Conservation (phyloP, 2,113 vertebrate genomes). For the Pachypanchax playfairii region DNA sequence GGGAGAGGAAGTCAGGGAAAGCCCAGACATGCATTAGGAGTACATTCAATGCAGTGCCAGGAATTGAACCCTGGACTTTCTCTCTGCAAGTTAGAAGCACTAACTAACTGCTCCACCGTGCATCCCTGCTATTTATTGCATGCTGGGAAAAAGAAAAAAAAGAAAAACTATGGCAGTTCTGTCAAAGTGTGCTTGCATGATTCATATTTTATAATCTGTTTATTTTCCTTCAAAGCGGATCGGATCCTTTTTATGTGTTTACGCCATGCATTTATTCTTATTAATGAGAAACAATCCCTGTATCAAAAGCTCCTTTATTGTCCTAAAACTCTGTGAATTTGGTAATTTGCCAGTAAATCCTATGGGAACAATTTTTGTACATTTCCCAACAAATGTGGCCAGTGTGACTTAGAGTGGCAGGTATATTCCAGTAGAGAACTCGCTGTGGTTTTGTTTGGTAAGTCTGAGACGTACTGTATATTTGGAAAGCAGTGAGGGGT, state of each 20-base stretch:
- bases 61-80: too few relatives aligned
- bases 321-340: neutral
- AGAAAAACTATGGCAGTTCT: neutral
- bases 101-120: too few relatives aligned
- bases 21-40: too few relatives aligned
- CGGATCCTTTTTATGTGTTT: neutral
- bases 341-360: neutral
- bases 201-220: neutral
- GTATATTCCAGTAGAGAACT: neutral
- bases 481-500: too few relatives aligned
- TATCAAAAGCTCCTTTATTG: neutral
- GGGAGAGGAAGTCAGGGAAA: too few relatives aligned
- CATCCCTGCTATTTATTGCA: neutral
- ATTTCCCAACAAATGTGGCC: neutral
- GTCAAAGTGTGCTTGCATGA: neutral
- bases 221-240: neutral
- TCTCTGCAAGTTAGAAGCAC: too few relatives aligned
- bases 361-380: neutral
- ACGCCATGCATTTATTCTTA: neutral
- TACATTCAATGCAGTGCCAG: too few relatives aligned
- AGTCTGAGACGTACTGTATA: too few relatives aligned
- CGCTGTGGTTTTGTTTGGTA: too few relatives aligned
- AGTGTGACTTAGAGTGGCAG: neutral
- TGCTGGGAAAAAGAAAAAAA: neutral
- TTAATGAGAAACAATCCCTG: neutral